These are phyloP conservation scores for Copsychus sechellarum DNA, from an alignment of 2,113 vertebrate species.

Conservation along the genomic window DNA sequence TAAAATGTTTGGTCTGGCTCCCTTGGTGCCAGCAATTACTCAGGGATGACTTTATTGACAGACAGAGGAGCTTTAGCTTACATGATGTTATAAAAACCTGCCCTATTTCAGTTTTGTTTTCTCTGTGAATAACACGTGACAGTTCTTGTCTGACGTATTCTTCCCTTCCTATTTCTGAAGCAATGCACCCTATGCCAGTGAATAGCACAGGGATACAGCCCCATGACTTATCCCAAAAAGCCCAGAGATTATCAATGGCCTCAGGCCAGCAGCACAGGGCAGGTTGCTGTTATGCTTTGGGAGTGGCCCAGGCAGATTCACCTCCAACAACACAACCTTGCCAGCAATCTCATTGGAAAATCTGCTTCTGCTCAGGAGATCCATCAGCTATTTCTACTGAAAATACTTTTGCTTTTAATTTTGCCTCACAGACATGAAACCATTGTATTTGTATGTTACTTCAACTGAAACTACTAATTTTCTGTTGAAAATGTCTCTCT, in stretches of 20 bases:
- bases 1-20: not conserved
- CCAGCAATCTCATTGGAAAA: not conserved
- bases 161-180: slow-evolving; percentile 31
- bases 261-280: not conserved
- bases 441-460: not conserved
- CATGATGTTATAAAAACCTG: not conserved
- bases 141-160: not conserved
- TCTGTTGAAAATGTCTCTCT: not conserved
- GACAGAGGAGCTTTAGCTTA: not conserved
- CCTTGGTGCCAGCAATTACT: not conserved
- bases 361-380: not conserved
- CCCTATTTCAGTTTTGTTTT: slow-evolving; percentile 10
- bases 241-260: not conserved
- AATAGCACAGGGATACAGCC: not conserved
- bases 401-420: not conserved
- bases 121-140: not conserved
- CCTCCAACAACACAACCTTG: not conserved
- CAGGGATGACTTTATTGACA: not conserved
- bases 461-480: not conserved
- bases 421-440: not conserved
- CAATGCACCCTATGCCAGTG: not conserved
- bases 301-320: not conserved
- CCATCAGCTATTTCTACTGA: not conserved
- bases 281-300: not conserved
- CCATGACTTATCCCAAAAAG: not conserved